Evolutionary conservation across 2,888 invertebrate genomes (phyloP), one percentile per base, ranked within the genome.

Genomic region (Steinernema hermaphroditum): DNA sequence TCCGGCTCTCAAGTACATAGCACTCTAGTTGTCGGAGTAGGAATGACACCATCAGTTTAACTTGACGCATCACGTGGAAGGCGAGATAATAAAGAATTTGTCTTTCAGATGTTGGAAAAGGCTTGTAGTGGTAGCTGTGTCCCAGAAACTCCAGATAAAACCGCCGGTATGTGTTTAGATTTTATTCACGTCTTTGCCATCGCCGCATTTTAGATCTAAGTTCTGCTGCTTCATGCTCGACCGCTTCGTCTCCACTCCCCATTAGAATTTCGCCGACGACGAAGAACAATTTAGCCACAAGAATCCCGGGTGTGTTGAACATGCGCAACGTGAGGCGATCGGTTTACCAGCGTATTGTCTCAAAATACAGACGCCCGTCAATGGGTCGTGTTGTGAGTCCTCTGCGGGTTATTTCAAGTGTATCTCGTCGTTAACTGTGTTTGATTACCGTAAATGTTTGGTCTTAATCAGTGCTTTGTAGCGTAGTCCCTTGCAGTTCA

Each of bases 271-370:
- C 54, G 22, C 54, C 54, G 54, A 9, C 27, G 27, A 22, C 54
- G 54, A 54, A 54, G 54, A 54, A 54, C 54, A 54, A 14, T 8
- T 22, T 54, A 27, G 54, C 54, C 54, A 8, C 54, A 27, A 9
- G 54, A 27, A 54, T 54, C 16, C 54, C 54, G 1, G 54, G 54
- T 22, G 54, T 54, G 4, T 27, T 54, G 6, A 54, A 54, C 54
- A 54, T 54, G 54, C 22, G 27, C 2, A 54, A 27, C 27, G 54
- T 54, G n/a, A 14, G 54, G 12, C 54, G 54, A 12, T 54, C 54
- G 6, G 54, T 54, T 12, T 54, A 54, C 16, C 54, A 54, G 4
- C 54, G 54, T 4, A 27, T 54, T 6, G 54, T 54, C 22, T 12
- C 54, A 6, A 54, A 54, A 27, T 54, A 54, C 54, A 46, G 16